Base-by-base conservation (phyloP, 2,797 vertebrate species). In the Numenius phaeopus region DNA sequence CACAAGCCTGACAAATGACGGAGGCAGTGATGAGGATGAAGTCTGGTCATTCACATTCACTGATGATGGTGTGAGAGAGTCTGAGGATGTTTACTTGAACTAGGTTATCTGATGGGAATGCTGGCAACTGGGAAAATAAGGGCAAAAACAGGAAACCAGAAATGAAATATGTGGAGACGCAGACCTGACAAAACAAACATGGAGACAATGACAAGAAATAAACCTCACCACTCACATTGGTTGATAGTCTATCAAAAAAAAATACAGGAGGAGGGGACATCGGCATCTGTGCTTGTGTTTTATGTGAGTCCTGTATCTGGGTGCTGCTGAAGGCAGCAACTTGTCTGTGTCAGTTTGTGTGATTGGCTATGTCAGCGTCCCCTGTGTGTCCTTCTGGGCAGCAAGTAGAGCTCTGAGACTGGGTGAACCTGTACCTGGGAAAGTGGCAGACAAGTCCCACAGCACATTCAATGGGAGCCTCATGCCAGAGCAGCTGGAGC, bases 391-490 rank as follows among this genome's bases (percentile, higher is more conserved):
- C 58, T 18, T 21, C 55, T 11, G 6, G 16, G 16, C 7, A 54
- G 9, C 0, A 0, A 18, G 5, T 5, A 11, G 21, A 49, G 10
- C 23, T 61, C 61, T 26, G 29, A 52, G 8, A 37, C 30, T 11
- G 9, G 24, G 4, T 55, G 40, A 46, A 61, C 26, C 16, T 1
- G 0, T 19, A 40, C 1, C 4, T 7, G 4, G 46, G 12, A 18
- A 55, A 40, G 22, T 0, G 1, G 3, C 12, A 42, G 8, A 5
- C 0, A 0, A 1, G 2, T 17, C n/a, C 24, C 1, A 1, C 3
- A n/a, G 29, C 10, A 2, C 0, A 0, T 24, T 16, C 11, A 59
- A 15, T 5, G 11, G 9, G 3, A 12, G 14, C 5, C 8, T 34
- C 5, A 7, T 14, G 15, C 9, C 4, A 4, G 20, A 46, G 20